Base-by-base conservation (phyloP, 2,113 vertebrate genomes). In the Sialia sialis region DNA sequence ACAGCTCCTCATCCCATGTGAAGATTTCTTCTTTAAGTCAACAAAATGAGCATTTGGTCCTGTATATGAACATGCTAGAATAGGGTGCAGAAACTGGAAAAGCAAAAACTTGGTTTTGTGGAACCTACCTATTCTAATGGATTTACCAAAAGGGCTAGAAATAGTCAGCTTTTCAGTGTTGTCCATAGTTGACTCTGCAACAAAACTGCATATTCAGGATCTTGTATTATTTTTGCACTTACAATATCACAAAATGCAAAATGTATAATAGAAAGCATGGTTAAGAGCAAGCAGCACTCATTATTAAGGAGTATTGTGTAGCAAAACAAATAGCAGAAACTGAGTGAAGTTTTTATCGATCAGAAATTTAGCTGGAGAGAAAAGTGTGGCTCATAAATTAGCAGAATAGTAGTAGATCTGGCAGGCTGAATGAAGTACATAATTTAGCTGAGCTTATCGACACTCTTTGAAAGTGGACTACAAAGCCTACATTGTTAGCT, bases 351-450 rank as follows among this genome's bases (percentile, higher is more conserved):
- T 86, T 62, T 74, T 76, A 14, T 91, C 52, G 38, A 16, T 51
- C 30, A 34, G 60, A 96, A 76, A 56, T 96, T 75, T 64, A 79
- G 27, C 32, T 56, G 60, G 29, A 86, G 23, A 84, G 72, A 87
- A 81, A 58, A 41, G 25, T 54, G 36, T 72, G 43, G 29, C 34
- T 23, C 23, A 15, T 83, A 78, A 74, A 86, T 95, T 73, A 77
- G 70, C 29, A 82, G 86, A 95, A 78, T 52, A 63, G 2, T 16
- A 67, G 92, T 94, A 94, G 90, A 73, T 85, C 87, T 95, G 73
- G 52, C 84, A 82, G 60, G 48, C 46, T 92, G 60, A 77, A 80
- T 62, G 62, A 87, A 93, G 38, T 73, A 52, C 25, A 15, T 68
- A 20, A 66, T 95, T 87, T 52, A 67, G 12, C 22, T 68, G 46